Evolutionary conservation across 2,113 vertebrate genomes (phyloP).

Genomic region (Hippoglossus stenolepis): DNA sequence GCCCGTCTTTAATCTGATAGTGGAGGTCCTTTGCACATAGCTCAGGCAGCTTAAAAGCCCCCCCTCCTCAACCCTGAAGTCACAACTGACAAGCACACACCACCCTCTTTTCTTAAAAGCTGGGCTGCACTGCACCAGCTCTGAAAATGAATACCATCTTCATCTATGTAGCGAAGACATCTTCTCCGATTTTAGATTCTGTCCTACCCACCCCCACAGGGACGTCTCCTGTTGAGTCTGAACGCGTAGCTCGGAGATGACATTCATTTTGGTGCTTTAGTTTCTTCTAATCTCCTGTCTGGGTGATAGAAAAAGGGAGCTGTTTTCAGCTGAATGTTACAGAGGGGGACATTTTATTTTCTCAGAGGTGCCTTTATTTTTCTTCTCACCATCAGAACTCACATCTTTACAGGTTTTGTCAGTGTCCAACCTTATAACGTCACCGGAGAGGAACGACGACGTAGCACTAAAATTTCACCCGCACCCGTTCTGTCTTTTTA

Average conservation of each 20-base stretch:
- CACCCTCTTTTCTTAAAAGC: slow-evolving; percentile 32
- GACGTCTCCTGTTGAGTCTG: slow-evolving; percentile 27
- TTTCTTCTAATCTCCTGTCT: slow-evolving; percentile 44
- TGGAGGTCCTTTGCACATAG: slow-evolving; percentile 90
- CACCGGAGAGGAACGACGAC: slow-evolving; percentile 20
- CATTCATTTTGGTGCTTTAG: slow-evolving; percentile 67
- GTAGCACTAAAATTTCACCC: slow-evolving; percentile 51
- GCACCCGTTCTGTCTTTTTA: slow-evolving; percentile 34
- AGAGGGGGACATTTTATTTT: slow-evolving; percentile 76
- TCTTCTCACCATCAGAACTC: slow-evolving; percentile 70
- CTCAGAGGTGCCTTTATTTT: slow-evolving; percentile 89
- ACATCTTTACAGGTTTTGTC: slow-evolving; percentile 68
- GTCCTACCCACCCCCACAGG: neutral
- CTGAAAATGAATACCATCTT: slow-evolving; percentile 28
- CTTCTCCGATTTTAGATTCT: slow-evolving; percentile 31
- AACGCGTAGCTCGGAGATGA: slow-evolving; percentile 46
- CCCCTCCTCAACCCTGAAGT: slow-evolving; percentile 71
- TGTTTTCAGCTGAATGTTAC: slow-evolving; percentile 79
- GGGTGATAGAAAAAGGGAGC: slow-evolving; percentile 62
- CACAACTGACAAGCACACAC: slow-evolving; percentile 60
- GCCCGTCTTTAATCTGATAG: slow-evolving; percentile 23
- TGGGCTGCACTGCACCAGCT: slow-evolving; percentile 10
- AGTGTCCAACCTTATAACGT: slow-evolving; percentile 61
- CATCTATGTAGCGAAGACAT: slow-evolving; percentile 43
- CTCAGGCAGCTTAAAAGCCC: slow-evolving; percentile 87